Evolutionary conservation across 2,113 vertebrate species (phyloP), one percentile per base, ranked within the genome.

Genomic region (Gulo gulo): DNA sequence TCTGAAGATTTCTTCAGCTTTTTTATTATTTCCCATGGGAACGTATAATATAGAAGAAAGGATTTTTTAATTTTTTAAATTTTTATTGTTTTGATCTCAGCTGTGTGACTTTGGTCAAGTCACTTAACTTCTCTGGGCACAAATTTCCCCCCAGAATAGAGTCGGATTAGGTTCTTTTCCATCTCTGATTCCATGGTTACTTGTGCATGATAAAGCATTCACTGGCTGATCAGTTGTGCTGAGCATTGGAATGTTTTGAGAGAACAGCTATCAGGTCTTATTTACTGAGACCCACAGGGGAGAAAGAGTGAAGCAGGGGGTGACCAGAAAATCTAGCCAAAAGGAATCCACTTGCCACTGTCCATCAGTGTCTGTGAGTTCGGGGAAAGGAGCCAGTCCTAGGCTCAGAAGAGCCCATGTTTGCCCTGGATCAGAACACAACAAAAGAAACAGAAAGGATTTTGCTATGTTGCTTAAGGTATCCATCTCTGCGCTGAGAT

Each of bases 401-500:
- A 39, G 42, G 14, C 16, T 14, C 36, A 80, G 52, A 90, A 78
- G 73, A 88, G 4, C 21, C 79, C 36, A 1, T 34, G 2, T 71
- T 92, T 90, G 57, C 45, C 61, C n/a, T 4, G 6, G 61, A 57
- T 47, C 24, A 26, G 71, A 86, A 88, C 14, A 34, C 1, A 73
- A 65, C 36, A 45, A 95, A 98, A 89, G 97, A 98, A 98, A 93
- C 73, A 93, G 71, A 76, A 82, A 10, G 2, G 73, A 76, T 79
- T 20, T 87, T 29, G 50, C 59, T 26, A 2, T 16, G 15, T 36
- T 59, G 83, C 73, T 96, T 69, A 50, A 2, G 50, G 47, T 89
- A 86, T 83, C 84, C 24, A 4, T 71, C 91, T 92, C 55, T 78
- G 95, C 94, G 36, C 87, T 98, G 94, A 98, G 92, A 80, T 90